Conservation (phyloP, 2,888 invertebrate species). For the Eilema depressum region DNA sequence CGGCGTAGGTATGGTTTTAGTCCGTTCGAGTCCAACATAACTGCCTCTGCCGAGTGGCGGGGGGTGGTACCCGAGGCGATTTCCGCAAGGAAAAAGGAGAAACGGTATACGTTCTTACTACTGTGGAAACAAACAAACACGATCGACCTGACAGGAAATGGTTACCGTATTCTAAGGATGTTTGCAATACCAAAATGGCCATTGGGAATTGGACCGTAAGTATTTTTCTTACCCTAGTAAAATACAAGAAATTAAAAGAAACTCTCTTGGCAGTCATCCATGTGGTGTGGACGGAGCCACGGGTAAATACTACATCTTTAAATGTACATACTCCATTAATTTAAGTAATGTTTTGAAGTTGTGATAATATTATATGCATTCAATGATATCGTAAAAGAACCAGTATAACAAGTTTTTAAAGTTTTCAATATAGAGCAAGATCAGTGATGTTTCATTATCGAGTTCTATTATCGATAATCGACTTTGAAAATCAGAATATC, state of each 20-base stretch:
- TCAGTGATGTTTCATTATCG: neutral
- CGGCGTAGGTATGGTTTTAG: no score
- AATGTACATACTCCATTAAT: neutral
- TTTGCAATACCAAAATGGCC: neutral
- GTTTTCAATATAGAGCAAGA: constrained; percentile 2
- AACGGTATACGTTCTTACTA: no score
- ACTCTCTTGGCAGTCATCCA: no score
- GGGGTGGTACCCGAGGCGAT: no score
- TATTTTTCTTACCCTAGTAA: no score
- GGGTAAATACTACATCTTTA: neutral
- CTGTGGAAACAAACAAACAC: neutral
- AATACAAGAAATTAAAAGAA: no score
- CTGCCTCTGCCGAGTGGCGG: no score
- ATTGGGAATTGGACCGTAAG: no score
- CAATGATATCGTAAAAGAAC: neutral
- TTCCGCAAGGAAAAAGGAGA: no score
- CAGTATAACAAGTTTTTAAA: constrained; percentile 1
- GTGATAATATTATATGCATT: neutral
- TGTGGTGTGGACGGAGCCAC: no score
- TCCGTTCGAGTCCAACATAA: no score
- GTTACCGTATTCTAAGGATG: neutral
- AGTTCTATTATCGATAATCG: neutral
- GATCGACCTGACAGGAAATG: neutral
- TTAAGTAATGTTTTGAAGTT: neutral
- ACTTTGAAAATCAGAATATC: neutral